A percentile compares a stretch with the other conserved stretches of the same genome.
phyloP scores from a whole-genome alignment of 1,140 invertebrate species.

The Agraylea sexmaculata region DNA sequence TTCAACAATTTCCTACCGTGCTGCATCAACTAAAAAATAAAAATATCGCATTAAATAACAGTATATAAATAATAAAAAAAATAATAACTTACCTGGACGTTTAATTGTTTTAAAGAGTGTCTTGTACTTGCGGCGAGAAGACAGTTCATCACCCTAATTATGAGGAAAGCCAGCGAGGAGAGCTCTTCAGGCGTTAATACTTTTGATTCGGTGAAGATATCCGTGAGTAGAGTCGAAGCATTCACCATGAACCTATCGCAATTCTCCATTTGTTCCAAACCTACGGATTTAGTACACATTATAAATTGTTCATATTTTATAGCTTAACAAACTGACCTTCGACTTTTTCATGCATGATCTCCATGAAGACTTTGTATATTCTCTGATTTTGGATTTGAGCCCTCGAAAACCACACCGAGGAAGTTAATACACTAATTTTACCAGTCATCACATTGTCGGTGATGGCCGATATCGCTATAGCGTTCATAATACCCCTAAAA shows the following conservation, averaged over 20 bases:
- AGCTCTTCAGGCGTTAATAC: constrained; percentile 12
- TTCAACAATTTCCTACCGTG: constrained; percentile 14
- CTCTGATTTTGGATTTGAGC: constrained; percentile 12
- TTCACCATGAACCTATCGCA: constrained; percentile 19
- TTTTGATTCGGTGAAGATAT: constrained; percentile 17
- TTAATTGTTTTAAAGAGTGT: constrained; percentile 13
- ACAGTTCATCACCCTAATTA: constrained; percentile 15
- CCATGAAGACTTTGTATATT: constrained; percentile 15
- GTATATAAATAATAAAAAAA: constrained; percentile 2
- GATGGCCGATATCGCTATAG: constrained; percentile 15
- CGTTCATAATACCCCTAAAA: constrained; percentile 16
- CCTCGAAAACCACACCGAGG: constrained; percentile 15
- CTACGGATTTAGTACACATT: constrained; percentile 6
- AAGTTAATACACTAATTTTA: constrained; percentile 15
- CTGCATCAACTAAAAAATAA: constrained; percentile 17
- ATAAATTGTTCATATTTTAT: not conserved
- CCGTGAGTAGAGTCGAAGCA: constrained; percentile 14
- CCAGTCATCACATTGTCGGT: constrained; percentile 9
- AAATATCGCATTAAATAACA: too few relatives aligned
- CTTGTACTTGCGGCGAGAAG: constrained; percentile 16
- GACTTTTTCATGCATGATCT: constrained; percentile 17
- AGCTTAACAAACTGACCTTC: constrained; percentile 11
- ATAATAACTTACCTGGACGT: constrained; percentile 14
- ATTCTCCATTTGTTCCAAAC: constrained; percentile 17
- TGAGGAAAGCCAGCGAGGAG: constrained; percentile 11